A percentile compares a stretch with the other conserved stretches of the same genome.
phyloP scores from a whole-genome alignment of 1,140 invertebrate genomes.

The fruit fly (Drosophila melanogaster) region DNA sequence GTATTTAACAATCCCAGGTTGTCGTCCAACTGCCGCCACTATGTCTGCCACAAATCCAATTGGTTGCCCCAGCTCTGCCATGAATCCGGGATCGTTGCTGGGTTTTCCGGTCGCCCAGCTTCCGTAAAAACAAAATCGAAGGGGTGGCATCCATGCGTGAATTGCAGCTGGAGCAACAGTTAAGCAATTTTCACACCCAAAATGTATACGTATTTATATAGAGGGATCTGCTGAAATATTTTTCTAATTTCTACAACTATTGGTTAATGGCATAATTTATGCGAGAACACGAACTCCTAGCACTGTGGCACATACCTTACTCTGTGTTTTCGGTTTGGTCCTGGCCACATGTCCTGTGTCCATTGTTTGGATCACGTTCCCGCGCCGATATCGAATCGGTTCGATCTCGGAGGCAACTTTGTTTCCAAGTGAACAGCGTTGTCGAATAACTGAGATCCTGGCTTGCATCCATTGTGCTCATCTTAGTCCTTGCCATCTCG shows the following conservation, averaged over 20 bases:
- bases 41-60: constrained; percentile 78
- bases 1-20: constrained; percentile 14
- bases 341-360: constrained; percentile 57
- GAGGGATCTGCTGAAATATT: constrained; percentile 31
- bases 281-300: constrained; percentile 54
- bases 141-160: constrained; percentile 42
- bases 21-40: constrained; percentile 47
- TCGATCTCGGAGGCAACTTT: constrained; percentile 75
- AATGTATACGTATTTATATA: constrained; percentile 22
- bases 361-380: constrained; percentile 77
- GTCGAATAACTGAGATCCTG: constrained; percentile 39
- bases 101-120: constrained; percentile 59
- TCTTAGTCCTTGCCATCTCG: constrained; percentile 47
- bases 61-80: constrained; percentile 34
- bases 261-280: constrained; percentile 73
- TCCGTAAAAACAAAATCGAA: constrained; percentile 34
- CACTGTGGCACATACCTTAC: constrained; percentile 24
- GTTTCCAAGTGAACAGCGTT: constrained; percentile 67
- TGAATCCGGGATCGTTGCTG: constrained; percentile 26
- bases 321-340: constrained; percentile 41
- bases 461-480: constrained; percentile 8
- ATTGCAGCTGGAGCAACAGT: constrained; percentile 74
- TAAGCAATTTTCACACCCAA: constrained; percentile 19
- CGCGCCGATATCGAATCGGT: constrained; percentile 72
- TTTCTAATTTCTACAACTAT: constrained; percentile 55